Base-by-base conservation (phyloP, 2,888 invertebrate genomes). In the Acanthosepion lycidas region DNA sequence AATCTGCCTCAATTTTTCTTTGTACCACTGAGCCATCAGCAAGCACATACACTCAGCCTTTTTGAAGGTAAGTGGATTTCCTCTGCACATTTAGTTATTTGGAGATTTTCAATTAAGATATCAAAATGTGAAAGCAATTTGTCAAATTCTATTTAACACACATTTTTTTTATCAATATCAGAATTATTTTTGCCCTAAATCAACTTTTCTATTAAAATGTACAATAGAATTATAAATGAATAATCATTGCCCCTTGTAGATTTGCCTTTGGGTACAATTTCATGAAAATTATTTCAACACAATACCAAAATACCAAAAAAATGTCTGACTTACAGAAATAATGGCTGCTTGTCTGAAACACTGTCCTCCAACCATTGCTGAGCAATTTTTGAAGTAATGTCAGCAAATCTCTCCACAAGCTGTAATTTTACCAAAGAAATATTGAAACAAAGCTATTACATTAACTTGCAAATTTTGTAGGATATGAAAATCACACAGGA, bases 361-460 rank as follows among this genome's bases (percentile, higher is more conserved):
- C 96, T 96, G 51, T 98, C 98, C 95, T 98, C 97, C 23, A 98
- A 97, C 96, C 97, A 98, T 1, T 96, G 97, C 97, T 98, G 98
- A 95, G 98, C 97, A 95, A 93, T 98, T 97, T 8, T 98, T 28
- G 92, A 49, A n/a, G 94, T 94, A 48, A 95, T 94, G 78, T 95
- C 95, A 49, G 55, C 97, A 96, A 98, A 98, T 96, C 97, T 96
- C 94, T 97, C 96, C 49, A 97, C 96, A 94, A 98, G 95, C 51
- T 97, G 95, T 20, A 97, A 96, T n/a, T 18, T 53, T 53, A 94
- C 42, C 78, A 48, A 42, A 93, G 49, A 97, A 96, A 48, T 28
- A 95, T 94, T 4, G 94, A 55, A 48, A 94, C 6, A 78, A 78
- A 78, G 64, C 64, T 26, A 26, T 64, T 4, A 64, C 8, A 51